A percentile compares a stretch with the other conserved stretches of the same genome.
Evolutionary conservation across 2,888 invertebrate genomes (phyloP).

Genomic region (Xanthorhoe designata): DNA sequence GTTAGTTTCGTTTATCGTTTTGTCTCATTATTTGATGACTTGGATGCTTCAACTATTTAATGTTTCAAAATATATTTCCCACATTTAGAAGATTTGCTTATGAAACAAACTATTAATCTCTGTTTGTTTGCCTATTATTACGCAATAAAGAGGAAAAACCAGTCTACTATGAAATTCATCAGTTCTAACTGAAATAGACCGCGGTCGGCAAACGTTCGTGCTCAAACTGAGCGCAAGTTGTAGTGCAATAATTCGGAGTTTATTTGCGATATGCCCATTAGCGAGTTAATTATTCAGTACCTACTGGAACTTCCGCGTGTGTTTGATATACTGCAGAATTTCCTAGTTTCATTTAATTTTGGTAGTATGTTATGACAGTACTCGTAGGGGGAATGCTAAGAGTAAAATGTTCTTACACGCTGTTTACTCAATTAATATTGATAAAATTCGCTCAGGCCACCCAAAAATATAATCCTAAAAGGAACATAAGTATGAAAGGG

Average conservation of each 20-base stretch:
- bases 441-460: neutral
- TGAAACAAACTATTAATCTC: neutral
- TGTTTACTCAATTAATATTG: neutral
- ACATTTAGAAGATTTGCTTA: neutral
- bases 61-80: neutral
- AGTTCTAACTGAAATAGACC: conserved; percentile 15
- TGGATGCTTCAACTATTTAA: neutral
- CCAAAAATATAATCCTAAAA: neutral
- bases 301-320: conserved; percentile 54
- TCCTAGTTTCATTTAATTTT: conserved; percentile 22
- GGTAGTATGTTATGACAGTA: conserved; percentile 29
- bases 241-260: conserved; percentile 78
- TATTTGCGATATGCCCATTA: conserved; percentile 81
- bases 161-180: conserved; percentile 5
- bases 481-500: neutral
- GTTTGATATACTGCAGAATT: conserved; percentile 27
- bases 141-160: neutral
- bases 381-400: conserved; percentile 11
- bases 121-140: neutral
- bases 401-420: neutral
- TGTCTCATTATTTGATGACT: conserved; percentile 41
- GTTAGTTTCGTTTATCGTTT: conserved; percentile 41
- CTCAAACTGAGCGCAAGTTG: conserved; percentile 60
- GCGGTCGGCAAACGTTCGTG: conserved; percentile 34
- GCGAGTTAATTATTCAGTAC: conserved; percentile 77